Evolutionary conservation across 2,113 vertebrate species (phyloP).

Genomic region (Ailurus styani): DNA sequence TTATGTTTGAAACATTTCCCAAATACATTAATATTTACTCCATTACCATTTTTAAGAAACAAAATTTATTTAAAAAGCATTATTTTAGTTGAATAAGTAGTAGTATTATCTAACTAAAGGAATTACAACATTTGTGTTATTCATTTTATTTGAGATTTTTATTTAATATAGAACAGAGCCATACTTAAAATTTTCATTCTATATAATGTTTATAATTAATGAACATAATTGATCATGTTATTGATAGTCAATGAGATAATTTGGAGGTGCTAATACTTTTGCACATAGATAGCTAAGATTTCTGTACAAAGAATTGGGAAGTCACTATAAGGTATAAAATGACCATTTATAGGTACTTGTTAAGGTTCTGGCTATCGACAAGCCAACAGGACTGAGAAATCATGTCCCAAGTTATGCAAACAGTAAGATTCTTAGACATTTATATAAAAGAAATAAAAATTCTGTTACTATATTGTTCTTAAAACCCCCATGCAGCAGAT

Average conservation of each 20-base stretch:
- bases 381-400: background rate
- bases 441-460: background rate
- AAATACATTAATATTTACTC: background rate
- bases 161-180: background rate
- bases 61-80: background rate
- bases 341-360: background rate
- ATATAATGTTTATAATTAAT: background rate
- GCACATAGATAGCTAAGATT: background rate
- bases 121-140: background rate
- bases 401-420: background rate
- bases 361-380: background rate
- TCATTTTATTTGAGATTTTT: background rate
- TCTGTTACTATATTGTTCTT: background rate
- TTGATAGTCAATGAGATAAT: background rate
- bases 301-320: background rate
- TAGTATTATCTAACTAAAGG: background rate
- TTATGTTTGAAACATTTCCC: slow-evolving; percentile 8
- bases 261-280: background rate
- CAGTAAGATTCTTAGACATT: background rate
- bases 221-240: background rate
- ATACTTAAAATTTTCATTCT: background rate
- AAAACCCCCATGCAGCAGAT: background rate
- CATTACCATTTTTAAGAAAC: background rate
- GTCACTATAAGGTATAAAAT: background rate
- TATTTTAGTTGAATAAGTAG: background rate